Evolutionary conservation across 2,113 vertebrate genomes (phyloP).

Genomic region (Sigmodon hispidus): DNA sequence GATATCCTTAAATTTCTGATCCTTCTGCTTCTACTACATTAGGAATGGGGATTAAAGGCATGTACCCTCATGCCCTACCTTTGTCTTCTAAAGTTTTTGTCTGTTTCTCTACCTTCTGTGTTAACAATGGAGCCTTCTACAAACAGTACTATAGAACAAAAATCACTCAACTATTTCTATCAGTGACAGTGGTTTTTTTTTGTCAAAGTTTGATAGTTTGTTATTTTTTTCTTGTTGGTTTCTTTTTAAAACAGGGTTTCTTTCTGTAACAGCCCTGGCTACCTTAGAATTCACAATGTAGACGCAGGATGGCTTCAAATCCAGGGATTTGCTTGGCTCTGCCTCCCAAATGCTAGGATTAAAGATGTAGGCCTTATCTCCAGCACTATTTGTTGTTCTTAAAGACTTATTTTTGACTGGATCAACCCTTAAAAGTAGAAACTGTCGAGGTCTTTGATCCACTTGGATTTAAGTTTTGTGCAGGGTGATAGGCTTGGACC

Average conservation of each 20-base stretch:
- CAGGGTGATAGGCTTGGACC: no score
- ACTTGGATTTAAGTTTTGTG: no score
- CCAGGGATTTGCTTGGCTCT: not conserved
- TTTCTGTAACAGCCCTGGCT: not conserved
- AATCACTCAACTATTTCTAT: conserved; percentile 8
- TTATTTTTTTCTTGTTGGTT: not conserved
- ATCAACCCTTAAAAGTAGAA: not conserved
- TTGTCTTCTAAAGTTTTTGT: not conserved
- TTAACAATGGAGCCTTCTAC: not conserved
- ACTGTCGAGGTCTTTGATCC: no score
- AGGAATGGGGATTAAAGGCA: not conserved
- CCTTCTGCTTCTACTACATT: not conserved
- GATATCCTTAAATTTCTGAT: not conserved
- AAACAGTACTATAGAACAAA: not conserved
- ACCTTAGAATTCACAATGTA: not conserved
- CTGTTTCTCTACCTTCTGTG: not conserved
- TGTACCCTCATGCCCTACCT: not conserved
- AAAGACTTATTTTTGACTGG: not conserved
- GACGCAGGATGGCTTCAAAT: not conserved
- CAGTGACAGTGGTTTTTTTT: conserved; percentile 20
- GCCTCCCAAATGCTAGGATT: not conserved
- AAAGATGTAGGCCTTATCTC: not conserved
- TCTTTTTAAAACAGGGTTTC: not conserved
- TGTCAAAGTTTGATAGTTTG: not conserved
- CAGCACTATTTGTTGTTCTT: not conserved